A percentile compares a stretch with the other conserved stretches of the same genome.
These are phyloP conservation scores for Nibea albiflora DNA, from an alignment of 2,113 vertebrate genomes.

Conservation along the genomic window DNA sequence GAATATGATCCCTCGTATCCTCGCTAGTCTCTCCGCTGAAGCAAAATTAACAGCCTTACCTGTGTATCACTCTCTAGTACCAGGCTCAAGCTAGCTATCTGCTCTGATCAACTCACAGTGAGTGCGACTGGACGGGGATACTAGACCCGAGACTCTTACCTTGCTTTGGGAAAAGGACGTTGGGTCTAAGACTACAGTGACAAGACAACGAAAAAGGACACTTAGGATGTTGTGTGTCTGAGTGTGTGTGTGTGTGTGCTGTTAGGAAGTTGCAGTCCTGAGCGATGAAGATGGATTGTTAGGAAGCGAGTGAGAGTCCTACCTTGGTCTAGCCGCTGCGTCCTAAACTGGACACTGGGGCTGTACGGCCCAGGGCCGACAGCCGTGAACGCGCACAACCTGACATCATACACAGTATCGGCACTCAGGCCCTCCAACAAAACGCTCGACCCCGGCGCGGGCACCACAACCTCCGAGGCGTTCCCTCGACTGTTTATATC, in stretches of 20 bases:
- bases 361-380: conserved; percentile 96
- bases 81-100: conserved; percentile 57
- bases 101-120: conserved; percentile 52
- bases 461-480: conserved; percentile 88
- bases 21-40: not conserved
- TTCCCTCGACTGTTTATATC: conserved; percentile 93
- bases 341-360: conserved; percentile 96
- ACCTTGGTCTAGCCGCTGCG: conserved; percentile 97
- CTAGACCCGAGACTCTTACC: conserved; percentile 75
- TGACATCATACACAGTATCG: conserved; percentile 97
- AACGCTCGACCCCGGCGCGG: conserved; percentile 86
- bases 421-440: conserved; percentile 92
- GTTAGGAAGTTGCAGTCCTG: conserved; percentile 48
- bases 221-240: conserved; percentile 66
- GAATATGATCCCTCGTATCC: conserved; percentile 76
- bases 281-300: conserved; percentile 54
- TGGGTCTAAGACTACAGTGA: conserved; percentile 77
- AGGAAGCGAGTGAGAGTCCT: conserved; percentile 88
- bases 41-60: conserved; percentile 56
- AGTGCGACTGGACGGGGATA: conserved; percentile 48
- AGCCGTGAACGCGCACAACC: conserved; percentile 95
- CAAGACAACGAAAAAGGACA: conserved; percentile 80
- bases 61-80: conserved; percentile 47
- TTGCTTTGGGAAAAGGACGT: conserved; percentile 72
- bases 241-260: conserved; percentile 39